Conservation (phyloP, 2,113 vertebrate genomes). For the Hippocampus abdominalis region DNA sequence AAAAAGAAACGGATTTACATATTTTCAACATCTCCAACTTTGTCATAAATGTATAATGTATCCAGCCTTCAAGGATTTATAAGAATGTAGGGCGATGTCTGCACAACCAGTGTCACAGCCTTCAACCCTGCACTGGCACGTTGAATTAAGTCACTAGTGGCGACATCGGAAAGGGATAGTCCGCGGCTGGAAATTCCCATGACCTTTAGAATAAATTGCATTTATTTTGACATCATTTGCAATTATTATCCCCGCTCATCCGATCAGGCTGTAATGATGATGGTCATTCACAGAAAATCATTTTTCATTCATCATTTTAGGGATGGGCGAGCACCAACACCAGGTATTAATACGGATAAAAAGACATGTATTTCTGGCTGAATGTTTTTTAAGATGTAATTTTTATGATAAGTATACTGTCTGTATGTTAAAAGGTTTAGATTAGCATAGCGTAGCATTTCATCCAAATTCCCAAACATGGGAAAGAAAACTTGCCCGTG, state of each 20-base stretch:
- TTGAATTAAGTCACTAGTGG: constrained; percentile 31
- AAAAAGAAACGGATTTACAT: not conserved
- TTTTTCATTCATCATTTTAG: too few species aligned
- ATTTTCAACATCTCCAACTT: not conserved
- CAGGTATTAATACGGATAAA: too few species aligned
- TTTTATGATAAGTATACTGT: too few species aligned
- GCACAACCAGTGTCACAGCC: constrained; percentile 28
- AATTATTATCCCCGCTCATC: not conserved
- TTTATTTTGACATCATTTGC: constrained; percentile 45
- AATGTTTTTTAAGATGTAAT: too few species aligned
- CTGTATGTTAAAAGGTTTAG: too few species aligned
- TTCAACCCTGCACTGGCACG: constrained; percentile 41
- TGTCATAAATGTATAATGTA: not conserved
- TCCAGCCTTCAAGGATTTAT: not conserved
- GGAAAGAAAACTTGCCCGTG: too few species aligned
- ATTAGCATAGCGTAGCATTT: too few species aligned
- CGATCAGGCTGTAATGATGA: too few species aligned
- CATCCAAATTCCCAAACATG: too few species aligned
- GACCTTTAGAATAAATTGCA: constrained; percentile 45
- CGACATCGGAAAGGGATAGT: constrained; percentile 7
- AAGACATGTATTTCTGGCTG: too few species aligned
- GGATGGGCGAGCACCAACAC: too few species aligned
- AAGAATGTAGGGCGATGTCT: constrained; percentile 41
- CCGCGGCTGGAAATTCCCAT: constrained; percentile 21
- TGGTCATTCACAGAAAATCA: too few species aligned